phyloP scores from a whole-genome alignment of 2,888 invertebrate species.

The Tenthredo mesomela region DNA sequence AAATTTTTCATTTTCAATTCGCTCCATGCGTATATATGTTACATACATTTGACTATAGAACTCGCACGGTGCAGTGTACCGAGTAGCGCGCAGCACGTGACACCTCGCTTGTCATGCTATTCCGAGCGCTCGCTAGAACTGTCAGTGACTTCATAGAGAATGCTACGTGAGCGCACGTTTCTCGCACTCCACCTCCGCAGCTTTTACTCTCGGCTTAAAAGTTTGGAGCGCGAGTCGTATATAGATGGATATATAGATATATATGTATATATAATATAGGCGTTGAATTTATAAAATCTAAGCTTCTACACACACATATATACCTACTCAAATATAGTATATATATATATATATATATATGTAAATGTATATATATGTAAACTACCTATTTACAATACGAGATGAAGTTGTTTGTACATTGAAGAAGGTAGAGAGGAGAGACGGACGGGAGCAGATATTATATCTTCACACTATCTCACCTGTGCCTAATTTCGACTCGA shows the following conservation, averaged over 20 bases:
- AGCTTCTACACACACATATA: background rate
- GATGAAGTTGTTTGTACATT: background rate
- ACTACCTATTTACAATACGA: background rate
- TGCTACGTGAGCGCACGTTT: slow-evolving; percentile 35
- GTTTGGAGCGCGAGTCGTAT: background rate
- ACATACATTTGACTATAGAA: background rate
- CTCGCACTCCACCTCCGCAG: background rate
- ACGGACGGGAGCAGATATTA: background rate
- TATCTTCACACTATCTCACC: slow-evolving; percentile 10
- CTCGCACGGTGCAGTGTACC: background rate
- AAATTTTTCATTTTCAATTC: background rate
- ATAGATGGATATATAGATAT: background rate
- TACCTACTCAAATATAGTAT: background rate
- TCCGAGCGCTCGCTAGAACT: slow-evolving; percentile 55
- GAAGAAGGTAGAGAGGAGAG: too few relatives aligned
- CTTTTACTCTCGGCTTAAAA: background rate
- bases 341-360: background rate
- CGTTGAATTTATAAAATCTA: slow-evolving; percentile 11
- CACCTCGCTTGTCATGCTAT: slow-evolving; percentile 60
- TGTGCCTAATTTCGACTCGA: background rate
- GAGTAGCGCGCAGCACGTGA: slow-evolving; percentile 56
- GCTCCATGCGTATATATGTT: background rate
- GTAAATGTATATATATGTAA: background rate
- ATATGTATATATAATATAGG: background rate
- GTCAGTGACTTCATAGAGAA: slow-evolving; percentile 54